phyloP scores from a whole-genome alignment of 2,797 vertebrate genomes.

The Poliocrania exsul region DNA sequence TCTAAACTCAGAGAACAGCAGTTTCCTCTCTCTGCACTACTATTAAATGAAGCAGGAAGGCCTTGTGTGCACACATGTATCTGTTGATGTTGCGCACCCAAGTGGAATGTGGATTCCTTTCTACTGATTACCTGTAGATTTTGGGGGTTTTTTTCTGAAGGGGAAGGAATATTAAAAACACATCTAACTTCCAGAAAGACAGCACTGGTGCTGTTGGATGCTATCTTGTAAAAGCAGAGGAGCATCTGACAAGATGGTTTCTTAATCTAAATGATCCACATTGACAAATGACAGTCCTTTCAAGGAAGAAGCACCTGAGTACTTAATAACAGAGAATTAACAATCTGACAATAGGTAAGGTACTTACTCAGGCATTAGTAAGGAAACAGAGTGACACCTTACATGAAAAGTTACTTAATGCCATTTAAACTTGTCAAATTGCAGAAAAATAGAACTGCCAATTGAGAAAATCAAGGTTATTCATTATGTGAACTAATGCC shows the following conservation, averaged over 20 bases:
- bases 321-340: constrained; percentile 74
- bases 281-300: constrained; percentile 63
- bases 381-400: constrained; percentile 75
- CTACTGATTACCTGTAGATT: neutral
- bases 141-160: neutral
- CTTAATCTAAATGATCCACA: constrained; percentile 29
- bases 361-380: constrained; percentile 71
- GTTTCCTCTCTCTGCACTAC: neutral
- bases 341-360: constrained; percentile 66
- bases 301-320: constrained; percentile 50
- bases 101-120: neutral
- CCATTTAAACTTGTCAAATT: constrained; percentile 74
- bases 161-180: neutral
- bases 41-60: neutral
- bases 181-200: neutral
- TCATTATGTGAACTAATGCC: constrained; percentile 65
- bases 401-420: constrained; percentile 63
- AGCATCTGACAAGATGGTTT: constrained; percentile 11
- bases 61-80: neutral
- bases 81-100: neutral
- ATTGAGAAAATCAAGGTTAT: constrained; percentile 65
- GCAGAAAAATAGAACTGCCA: constrained; percentile 71
- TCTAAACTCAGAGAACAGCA: neutral
- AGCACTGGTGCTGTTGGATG: neutral
- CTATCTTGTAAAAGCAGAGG: neutral